These are phyloP conservation scores for Dicycla oo DNA, from an alignment of 2,888 invertebrate genomes.

Conservation along the genomic window DNA sequence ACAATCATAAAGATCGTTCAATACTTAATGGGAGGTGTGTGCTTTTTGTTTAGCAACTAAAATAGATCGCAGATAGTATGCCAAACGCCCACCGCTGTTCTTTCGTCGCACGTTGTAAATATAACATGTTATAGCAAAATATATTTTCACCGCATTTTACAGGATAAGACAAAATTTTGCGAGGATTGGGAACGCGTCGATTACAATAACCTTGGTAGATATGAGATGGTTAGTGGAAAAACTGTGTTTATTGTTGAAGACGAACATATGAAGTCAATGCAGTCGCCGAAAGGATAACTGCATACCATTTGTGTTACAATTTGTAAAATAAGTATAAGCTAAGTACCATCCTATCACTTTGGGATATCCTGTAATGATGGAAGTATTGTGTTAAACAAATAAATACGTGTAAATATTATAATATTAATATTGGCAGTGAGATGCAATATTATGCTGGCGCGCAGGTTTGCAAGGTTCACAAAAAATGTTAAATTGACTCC, in stretches of 20 bases:
- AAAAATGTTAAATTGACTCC: no score
- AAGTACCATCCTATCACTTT: no score
- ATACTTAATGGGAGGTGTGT: slow-evolving; percentile 54
- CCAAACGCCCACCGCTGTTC: slow-evolving; percentile 56
- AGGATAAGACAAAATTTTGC: background rate
- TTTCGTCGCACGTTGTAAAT: slow-evolving; percentile 33
- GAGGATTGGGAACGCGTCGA: background rate
- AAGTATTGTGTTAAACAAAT: no score
- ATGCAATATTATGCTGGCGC: no score
- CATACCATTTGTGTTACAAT: no score
- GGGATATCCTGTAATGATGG: no score
- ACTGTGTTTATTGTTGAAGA: background rate
- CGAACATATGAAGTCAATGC: background rate
- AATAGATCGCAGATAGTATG: slow-evolving; percentile 51
- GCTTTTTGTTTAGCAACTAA: slow-evolving; percentile 41
- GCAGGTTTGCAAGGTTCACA: no score
- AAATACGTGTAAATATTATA: no score
- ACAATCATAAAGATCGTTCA: slow-evolving; percentile 33
- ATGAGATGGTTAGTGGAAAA: background rate
- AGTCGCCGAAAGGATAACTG: no score
- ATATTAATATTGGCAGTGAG: no score
- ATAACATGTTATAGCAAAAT: slow-evolving; percentile 44
- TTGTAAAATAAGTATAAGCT: no score
- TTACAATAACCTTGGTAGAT: slow-evolving; percentile 27
- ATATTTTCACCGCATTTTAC: slow-evolving; percentile 24